phyloP scores from a whole-genome alignment of 2,797 vertebrate genomes.

The Micropoecilia bifurca region DNA sequence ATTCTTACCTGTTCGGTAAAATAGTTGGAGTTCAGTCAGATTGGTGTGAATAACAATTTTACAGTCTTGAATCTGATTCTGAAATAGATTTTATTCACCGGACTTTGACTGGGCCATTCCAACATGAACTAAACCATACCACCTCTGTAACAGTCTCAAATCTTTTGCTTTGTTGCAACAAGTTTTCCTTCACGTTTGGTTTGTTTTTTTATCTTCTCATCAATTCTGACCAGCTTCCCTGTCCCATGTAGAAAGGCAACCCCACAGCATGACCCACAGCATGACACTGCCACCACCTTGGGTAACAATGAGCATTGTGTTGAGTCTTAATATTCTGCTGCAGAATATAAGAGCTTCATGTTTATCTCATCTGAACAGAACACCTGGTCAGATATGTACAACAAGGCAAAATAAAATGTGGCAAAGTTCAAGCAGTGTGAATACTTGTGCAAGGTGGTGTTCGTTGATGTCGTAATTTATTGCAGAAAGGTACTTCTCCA shows the following conservation, averaged over 20 bases:
- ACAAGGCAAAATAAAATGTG: neutral
- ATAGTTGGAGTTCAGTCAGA: neutral
- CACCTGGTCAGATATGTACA: neutral
- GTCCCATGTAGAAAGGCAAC: neutral
- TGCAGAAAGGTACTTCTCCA: slow-evolving; percentile 1
- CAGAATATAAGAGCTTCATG: neutral
- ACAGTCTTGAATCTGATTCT: neutral
- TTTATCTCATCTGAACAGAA: neutral
- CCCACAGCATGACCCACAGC: neutral
- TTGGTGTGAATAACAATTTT: neutral
- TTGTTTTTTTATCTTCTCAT: neutral
- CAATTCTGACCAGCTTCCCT: neutral
- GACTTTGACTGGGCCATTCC: neutral
- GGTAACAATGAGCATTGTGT: neutral
- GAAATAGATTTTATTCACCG: neutral
- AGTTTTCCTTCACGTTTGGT: neutral
- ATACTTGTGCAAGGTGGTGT: neutral
- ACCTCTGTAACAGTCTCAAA: neutral
- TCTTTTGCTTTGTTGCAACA: neutral
- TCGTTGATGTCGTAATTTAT: slow-evolving; percentile 2
- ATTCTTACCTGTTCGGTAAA: neutral
- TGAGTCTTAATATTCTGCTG: neutral
- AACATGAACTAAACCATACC: neutral
- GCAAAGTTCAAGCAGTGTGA: neutral
- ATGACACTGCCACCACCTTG: neutral